Percentiles rank a stretch among this genome's conserved stretches.
Conservation (phyloP, 1,140 invertebrate genomes). For the Bombus difficillimus region DNA sequence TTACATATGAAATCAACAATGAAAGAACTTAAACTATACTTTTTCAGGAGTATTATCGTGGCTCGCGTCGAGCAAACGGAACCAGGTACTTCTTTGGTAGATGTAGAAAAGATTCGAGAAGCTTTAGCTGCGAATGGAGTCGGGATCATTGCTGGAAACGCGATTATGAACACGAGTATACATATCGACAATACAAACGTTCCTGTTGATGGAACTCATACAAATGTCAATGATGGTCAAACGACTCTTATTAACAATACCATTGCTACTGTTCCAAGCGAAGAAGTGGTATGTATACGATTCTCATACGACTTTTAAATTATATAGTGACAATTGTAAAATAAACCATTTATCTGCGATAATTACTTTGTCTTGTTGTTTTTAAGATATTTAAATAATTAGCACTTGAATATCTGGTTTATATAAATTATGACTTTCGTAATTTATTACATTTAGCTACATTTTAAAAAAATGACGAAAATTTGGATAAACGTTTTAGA, state of each 20-base stretch:
- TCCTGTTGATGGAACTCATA: slow-evolving; percentile 28
- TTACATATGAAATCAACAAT: not conserved
- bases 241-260: slow-evolving; percentile 57
- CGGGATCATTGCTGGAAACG: slow-evolving; percentile 74
- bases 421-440: no score
- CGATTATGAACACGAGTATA: slow-evolving; percentile 32
- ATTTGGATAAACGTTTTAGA: slow-evolving; percentile 82
- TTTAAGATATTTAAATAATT: no score
- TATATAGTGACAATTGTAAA: no score
- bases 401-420: no score
- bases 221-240: slow-evolving; percentile 24
- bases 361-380: no score
- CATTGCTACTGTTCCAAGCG: slow-evolving; percentile 60
- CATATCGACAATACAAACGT: slow-evolving; percentile 36
- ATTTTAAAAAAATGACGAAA: not conserved
- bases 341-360: no score
- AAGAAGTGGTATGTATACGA: slow-evolving; percentile 69
- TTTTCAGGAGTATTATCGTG: slow-evolving; percentile 88
- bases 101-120: slow-evolving; percentile 80
- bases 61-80: slow-evolving; percentile 82
- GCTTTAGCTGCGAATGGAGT: slow-evolving; percentile 87
- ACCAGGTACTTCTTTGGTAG: slow-evolving; percentile 75
- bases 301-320: no score
- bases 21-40: not conserved
- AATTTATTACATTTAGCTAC: no score